Evolutionary conservation across 2,888 invertebrate species (phyloP), one percentile per base, ranked within the genome.

Genomic region (Drosophila barbarae): DNA sequence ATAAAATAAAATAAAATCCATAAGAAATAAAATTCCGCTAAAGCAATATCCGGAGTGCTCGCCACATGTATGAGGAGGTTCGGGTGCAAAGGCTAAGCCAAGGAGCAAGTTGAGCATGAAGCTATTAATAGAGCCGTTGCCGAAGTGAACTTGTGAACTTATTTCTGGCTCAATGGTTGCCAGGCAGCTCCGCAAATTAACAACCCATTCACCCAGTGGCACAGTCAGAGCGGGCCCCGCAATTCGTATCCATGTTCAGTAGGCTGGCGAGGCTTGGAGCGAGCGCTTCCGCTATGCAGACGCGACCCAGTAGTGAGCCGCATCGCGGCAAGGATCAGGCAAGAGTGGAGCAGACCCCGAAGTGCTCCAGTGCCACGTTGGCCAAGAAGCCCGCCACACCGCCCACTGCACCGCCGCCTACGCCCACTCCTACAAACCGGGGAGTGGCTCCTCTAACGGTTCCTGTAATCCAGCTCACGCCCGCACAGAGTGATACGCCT

Each of bases 81-180:
- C 8, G 21, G 30, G 36, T 59, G 15, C 32, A 59, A 59, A 44
- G 44, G 44, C 60, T 46, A 46, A 23, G 12, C 46, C 53, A 41
- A 35, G 52, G 26, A 50, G 56, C 57, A 41, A 36, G 32, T 50
- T 47, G 46, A 68, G 69, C 69, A 67, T 72, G 72, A 65, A 59
- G 68, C 86, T 81, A 81, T 85, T 85, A 85, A 85, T 81, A 81
- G 86, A 81, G 86, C 76, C 84, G 86, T 85, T 84, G 51, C 46
- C 63, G 72, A 80, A 77, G 72, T 72, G 77, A 83, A 85, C 77
- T 80, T 79, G 80, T 79, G 85, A 80, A 85, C 85, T 80, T 77
- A 74, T 83, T 69, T 69, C 81, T 74, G 84, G 84, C 85, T 80
- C 84, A 83, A 68, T 72, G 85, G 79, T 79, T 79, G 79, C 79